Conservation (phyloP, 2,113 vertebrate genomes). For the Gracilinanus agilis region DNA sequence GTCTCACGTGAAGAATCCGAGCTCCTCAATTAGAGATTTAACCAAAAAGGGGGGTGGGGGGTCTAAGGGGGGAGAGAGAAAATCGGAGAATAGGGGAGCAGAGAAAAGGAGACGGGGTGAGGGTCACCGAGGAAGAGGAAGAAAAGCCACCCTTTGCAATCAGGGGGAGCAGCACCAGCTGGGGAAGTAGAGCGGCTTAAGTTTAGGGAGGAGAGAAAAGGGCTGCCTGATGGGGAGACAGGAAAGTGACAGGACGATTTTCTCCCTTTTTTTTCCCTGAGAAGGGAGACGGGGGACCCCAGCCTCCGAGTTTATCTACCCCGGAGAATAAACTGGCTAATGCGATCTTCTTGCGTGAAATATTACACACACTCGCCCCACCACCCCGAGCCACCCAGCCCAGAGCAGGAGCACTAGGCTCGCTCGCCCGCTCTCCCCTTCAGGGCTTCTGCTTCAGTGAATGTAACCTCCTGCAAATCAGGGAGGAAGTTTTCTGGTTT, state of each 20-base stretch:
- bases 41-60: conserved; percentile 45
- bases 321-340: not conserved
- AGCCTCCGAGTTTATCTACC: conserved; percentile 6
- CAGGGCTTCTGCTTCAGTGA: conserved; percentile 45
- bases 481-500: conserved; percentile 36
- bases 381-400: not conserved
- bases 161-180: conserved; percentile 51
- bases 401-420: not conserved
- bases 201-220: not conserved
- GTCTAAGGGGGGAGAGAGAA: not conserved
- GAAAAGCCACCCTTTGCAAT: not conserved
- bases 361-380: not conserved
- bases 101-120: conserved; percentile 72
- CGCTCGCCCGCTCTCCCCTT: conserved; percentile 20
- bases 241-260: not conserved
- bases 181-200: conserved; percentile 47
- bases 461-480: conserved; percentile 29
- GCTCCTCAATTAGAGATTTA: conserved; percentile 95
- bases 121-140: conserved; percentile 42
- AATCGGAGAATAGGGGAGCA: conserved; percentile 66
- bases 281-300: not conserved
- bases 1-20: conserved; percentile 97
- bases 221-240: conserved; percentile 31
- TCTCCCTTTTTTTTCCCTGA: not conserved
- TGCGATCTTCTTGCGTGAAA: not conserved